A percentile compares a stretch with the other conserved stretches of the same genome.
Conservation (phyloP, 2,797 vertebrate species). For the Girardinus metallicus region DNA sequence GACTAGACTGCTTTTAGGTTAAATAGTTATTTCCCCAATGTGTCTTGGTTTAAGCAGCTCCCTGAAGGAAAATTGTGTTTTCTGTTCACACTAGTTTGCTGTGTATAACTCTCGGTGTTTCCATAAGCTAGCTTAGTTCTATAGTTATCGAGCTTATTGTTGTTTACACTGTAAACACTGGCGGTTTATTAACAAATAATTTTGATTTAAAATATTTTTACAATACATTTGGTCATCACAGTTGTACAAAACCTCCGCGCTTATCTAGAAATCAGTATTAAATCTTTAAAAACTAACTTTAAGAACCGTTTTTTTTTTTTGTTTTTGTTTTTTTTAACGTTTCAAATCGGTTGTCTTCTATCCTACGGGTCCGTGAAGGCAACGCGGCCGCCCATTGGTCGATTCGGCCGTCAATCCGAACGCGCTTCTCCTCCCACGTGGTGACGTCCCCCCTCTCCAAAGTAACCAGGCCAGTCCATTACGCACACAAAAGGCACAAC, state of each 20-base stretch:
- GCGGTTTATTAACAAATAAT: neutral
- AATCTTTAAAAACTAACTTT: neutral
- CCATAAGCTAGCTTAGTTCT: neutral
- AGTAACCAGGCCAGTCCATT: conserved; percentile 78
- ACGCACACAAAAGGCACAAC: conserved; percentile 84
- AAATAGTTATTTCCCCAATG: neutral
- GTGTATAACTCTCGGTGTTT: neutral
- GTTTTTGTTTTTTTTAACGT: neutral
- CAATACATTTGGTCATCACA: neutral
- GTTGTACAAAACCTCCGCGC: neutral
- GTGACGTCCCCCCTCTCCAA: conserved; percentile 75
- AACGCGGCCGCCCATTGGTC: conserved; percentile 57
- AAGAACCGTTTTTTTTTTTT: neutral
- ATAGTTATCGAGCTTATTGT: neutral
- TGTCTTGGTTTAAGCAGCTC: neutral
- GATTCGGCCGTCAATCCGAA: conserved; percentile 51
- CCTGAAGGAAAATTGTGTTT: neutral
- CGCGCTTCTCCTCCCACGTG: conserved; percentile 62
- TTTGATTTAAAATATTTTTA: neutral
- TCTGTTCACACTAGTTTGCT: neutral
- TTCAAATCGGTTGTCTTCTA: conserved; percentile 23
- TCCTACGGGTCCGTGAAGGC: conserved; percentile 61
- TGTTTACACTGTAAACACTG: neutral
- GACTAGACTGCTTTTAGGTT: neutral
- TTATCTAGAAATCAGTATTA: neutral